A percentile compares a stretch with the other conserved stretches of the same genome.
Evolutionary conservation across 2,797 vertebrate genomes (phyloP).

Genomic region (Myripristis murdjan): DNA sequence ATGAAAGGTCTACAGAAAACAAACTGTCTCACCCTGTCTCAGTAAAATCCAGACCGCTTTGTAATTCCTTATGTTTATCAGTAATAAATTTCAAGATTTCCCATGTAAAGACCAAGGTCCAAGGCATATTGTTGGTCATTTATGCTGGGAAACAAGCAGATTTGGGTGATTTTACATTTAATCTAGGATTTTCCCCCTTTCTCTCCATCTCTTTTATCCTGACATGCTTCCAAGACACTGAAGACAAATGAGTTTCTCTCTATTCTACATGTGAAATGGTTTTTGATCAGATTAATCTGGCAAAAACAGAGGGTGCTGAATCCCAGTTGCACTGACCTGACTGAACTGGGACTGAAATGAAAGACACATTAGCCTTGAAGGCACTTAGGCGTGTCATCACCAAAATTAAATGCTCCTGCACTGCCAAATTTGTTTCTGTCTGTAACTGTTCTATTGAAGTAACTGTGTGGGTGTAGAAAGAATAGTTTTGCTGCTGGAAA

Average conservation of each 20-base stretch:
- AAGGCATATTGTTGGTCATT: constrained; percentile 55
- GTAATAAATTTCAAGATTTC: constrained; percentile 50
- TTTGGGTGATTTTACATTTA: constrained; percentile 47
- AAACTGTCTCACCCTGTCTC: too few relatives aligned
- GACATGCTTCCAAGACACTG: neutral
- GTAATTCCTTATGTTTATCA: constrained; percentile 45
- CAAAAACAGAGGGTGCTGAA: neutral
- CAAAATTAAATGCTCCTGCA: neutral
- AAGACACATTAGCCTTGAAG: neutral
- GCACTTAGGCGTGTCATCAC: neutral
- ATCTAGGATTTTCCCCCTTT: constrained; percentile 36
- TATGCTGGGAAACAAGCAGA: constrained; percentile 52
- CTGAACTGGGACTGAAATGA: neutral
- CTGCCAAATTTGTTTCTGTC: neutral
- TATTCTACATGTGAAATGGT: neutral
- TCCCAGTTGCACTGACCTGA: neutral
- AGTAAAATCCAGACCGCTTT: constrained; percentile 2
- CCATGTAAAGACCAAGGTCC: constrained; percentile 38
- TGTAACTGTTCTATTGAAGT: neutral
- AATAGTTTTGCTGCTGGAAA: neutral
- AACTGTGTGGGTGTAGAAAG: neutral
- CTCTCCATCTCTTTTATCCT: neutral
- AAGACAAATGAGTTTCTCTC: neutral
- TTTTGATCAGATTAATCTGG: neutral
- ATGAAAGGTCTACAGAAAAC: neutral